phyloP scores from a whole-genome alignment of 2,797 vertebrate species.

The Neopelma chrysocephalum region DNA sequence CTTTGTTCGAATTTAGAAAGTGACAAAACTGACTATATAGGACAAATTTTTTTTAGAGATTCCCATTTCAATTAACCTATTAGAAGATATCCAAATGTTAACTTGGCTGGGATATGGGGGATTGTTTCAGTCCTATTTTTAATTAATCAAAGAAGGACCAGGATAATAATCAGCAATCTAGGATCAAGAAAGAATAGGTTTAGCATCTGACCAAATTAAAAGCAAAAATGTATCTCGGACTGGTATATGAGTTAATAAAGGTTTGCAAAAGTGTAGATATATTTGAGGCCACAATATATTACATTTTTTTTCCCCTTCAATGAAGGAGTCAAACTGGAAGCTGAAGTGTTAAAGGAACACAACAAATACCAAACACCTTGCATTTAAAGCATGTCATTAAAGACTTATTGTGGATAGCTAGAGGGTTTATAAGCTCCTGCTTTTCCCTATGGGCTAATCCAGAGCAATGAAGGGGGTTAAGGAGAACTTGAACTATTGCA shows the following conservation, averaged over 20 bases:
- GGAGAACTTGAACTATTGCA: background rate
- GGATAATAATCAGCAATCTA: background rate
- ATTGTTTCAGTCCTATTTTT: background rate
- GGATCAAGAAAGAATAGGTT: background rate
- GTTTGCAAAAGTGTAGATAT: background rate
- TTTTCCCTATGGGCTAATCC: background rate
- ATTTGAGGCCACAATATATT: background rate
- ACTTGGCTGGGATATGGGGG: background rate
- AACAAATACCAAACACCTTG: background rate
- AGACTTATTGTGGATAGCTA: background rate
- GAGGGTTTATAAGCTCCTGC: background rate
- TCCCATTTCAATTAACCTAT: background rate
- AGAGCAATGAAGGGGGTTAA: background rate
- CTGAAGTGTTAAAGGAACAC: background rate
- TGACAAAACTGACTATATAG: background rate
- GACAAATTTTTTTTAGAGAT: background rate
- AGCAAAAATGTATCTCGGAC: background rate
- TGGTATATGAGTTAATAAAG: background rate
- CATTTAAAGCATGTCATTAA: background rate
- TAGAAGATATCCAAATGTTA: background rate
- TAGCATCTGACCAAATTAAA: background rate
- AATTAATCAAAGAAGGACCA: background rate
- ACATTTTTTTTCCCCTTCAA: background rate
- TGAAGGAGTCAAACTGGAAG: background rate
- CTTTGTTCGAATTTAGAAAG: background rate